Evolutionary conservation across 37 sponge, comb jelly and placozoan genomes (phyloP), one percentile per base, ranked within the genome.

Genomic region (Ianthella basta): DNA sequence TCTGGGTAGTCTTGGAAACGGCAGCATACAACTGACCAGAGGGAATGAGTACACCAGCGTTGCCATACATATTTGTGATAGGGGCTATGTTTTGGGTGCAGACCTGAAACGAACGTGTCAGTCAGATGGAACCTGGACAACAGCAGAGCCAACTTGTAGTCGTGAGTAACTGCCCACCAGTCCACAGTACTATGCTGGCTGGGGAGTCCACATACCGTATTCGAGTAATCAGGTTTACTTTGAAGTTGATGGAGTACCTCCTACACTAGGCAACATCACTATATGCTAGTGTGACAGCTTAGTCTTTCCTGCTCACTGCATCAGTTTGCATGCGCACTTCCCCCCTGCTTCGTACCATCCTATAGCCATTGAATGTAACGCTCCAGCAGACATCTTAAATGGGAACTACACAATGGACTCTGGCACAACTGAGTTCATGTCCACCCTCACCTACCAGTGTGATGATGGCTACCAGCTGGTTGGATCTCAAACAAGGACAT

Each of bases 141-240:
- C 50, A 36, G 12, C 50, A 16, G n/a, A 19, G 25, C 86, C 86
- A 30, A 10, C 50, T 3, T 86, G 86, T 27, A 60, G 18, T 36
- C 60, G 79, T 77, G 24, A 39, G 64, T 44, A 44, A 44, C 50
- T 8, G 8, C 6, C 50, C 50, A 44, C 50, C 50, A 3, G 8
- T 8, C 3, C 50, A 44, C 50, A 44, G 50, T 44, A 44, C 50
- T 8, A 44, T 8, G 50, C 8, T 44, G 3, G 50, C 6, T 44
- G 6, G 50, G 50, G 50, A 44, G 50, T 3, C 50, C 50, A 44
- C 50, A 8, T 44, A 44, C 50, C 8, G 50, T 44, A 44, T 8
- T 10, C 8, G 50, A 44, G 8, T 8, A 44, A 44, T 8, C 50
- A 3, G 3, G 6, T 44, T 44, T 8, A 44, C 50, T 44, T 3